A percentile compares a stretch with the other conserved stretches of the same genome.
Evolutionary conservation across 2,113 vertebrate species (phyloP).

Genomic region (Oryzias melastigma): DNA sequence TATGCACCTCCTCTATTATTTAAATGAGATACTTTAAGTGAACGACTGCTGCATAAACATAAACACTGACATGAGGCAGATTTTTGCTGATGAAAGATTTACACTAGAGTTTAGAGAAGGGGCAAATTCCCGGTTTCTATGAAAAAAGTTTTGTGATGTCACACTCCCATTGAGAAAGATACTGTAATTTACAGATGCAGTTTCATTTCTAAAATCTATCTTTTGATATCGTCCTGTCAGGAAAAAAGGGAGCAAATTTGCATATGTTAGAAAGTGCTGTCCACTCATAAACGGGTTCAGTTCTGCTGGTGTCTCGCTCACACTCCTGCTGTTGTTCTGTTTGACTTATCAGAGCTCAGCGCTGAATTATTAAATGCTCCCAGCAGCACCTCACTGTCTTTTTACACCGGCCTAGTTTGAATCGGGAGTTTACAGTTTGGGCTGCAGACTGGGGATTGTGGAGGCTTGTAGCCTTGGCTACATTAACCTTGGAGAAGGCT

Average conservation of each 20-base stretch:
- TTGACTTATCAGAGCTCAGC: slow-evolving; percentile 58
- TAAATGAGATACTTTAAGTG: slow-evolving; percentile 60
- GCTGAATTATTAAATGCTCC: slow-evolving; percentile 70
- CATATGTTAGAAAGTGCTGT: slow-evolving; percentile 5
- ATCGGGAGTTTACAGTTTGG: slow-evolving; percentile 49
- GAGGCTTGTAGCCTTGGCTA: slow-evolving; percentile 22
- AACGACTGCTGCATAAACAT: slow-evolving; percentile 60
- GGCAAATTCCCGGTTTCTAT: slow-evolving; percentile 15
- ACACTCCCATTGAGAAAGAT: neutral
- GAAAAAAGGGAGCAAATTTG: neutral
- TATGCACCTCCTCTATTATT: slow-evolving; percentile 55
- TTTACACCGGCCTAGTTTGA: slow-evolving; percentile 57
- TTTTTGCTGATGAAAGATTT: slow-evolving; percentile 53
- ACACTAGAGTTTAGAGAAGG: slow-evolving; percentile 16
- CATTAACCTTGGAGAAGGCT: no score
- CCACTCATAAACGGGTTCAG: slow-evolving; percentile 18
- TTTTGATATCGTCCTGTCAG: neutral
- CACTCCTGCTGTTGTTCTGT: slow-evolving; percentile 55
- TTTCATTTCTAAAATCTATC: neutral
- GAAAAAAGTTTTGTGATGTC: slow-evolving; percentile 3
- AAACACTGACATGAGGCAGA: slow-evolving; percentile 44
- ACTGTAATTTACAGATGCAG: neutral
- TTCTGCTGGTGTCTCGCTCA: slow-evolving; percentile 26
- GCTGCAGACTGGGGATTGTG: slow-evolving; percentile 18
- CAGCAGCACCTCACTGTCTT: slow-evolving; percentile 46